Conservation (phyloP, 2,797 vertebrate species). For the Trachops cirrhosus region DNA sequence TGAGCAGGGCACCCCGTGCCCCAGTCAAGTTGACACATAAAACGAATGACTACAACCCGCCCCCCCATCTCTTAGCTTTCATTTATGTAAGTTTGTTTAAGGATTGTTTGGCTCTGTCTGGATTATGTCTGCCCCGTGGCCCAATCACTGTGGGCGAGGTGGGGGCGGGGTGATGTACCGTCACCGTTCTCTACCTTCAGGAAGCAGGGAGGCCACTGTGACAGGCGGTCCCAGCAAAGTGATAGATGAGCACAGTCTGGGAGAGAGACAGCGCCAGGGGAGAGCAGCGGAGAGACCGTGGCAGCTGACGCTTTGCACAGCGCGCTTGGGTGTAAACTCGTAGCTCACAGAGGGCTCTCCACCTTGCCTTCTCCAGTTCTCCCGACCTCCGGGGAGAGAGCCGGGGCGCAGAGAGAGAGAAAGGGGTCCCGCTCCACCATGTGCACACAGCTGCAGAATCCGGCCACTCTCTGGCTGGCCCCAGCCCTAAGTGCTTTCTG, state of each 20-base stretch:
- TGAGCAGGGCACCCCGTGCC: rapidly evolving
- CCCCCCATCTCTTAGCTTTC: background rate
- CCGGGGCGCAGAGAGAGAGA: too few relatives aligned
- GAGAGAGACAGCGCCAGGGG: too few relatives aligned
- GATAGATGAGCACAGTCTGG: rapidly evolving
- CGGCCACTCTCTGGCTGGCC: too few relatives aligned
- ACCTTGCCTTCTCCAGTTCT: too few relatives aligned
- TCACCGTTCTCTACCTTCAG: background rate
- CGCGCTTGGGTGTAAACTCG: rapidly evolving
- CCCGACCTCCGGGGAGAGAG: background rate
- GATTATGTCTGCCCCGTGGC: background rate
- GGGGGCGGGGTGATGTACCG: background rate
- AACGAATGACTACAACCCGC: rapidly evolving
- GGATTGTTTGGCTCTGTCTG: background rate
- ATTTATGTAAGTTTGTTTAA: background rate
- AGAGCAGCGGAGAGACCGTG: rapidly evolving
- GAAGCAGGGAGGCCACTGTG: background rate
- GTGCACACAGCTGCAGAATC: rapidly evolving
- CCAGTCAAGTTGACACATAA: background rate
- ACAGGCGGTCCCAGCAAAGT: background rate
- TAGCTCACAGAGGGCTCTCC: background rate
- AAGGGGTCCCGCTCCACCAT: rapidly evolving
- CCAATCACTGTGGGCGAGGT: background rate
- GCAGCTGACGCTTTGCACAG: rapidly evolving
- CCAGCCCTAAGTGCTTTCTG: background rate